These are phyloP conservation scores for Phaethon lepturus DNA, from an alignment of 2,113 vertebrate species.

Conservation along the genomic window DNA sequence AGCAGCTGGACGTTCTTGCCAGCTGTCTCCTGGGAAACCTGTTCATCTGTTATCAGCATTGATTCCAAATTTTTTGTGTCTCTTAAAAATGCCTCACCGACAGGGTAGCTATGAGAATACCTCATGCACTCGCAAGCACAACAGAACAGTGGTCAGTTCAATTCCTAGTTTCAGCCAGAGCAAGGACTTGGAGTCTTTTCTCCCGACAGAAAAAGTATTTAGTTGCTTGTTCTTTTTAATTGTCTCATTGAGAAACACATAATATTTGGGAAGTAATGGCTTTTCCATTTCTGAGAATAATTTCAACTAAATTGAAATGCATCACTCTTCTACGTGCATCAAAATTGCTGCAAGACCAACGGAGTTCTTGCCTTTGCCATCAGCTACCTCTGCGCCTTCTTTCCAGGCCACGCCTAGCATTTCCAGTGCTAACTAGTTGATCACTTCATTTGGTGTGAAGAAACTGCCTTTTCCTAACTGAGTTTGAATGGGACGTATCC, in stretches of 20 bases:
- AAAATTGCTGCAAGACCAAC: too few species aligned
- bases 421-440: too few species aligned
- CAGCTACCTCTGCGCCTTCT: too few species aligned
- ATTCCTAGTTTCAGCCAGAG: not conserved
- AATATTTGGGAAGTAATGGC: not conserved
- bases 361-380: too few species aligned
- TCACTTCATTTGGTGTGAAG: not conserved
- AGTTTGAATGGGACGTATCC: not conserved
- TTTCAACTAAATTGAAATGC: not conserved
- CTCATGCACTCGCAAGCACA: too few species aligned
- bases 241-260: fast-evolving
- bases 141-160: not conserved
- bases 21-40: fast-evolving
- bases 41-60: not conserved
- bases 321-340: too few species aligned
- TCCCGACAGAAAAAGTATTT: too few species aligned
- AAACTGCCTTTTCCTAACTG: not conserved
- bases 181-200: not conserved
- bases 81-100: not conserved
- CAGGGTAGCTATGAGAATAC: fast-evolving
- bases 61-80: not conserved
- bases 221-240: not conserved
- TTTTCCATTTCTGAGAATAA: not conserved
- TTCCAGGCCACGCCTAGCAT: too few species aligned
- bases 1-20: not conserved